Conservation (phyloP, 2,797 vertebrate genomes). For the Acipenser transmontanus region DNA sequence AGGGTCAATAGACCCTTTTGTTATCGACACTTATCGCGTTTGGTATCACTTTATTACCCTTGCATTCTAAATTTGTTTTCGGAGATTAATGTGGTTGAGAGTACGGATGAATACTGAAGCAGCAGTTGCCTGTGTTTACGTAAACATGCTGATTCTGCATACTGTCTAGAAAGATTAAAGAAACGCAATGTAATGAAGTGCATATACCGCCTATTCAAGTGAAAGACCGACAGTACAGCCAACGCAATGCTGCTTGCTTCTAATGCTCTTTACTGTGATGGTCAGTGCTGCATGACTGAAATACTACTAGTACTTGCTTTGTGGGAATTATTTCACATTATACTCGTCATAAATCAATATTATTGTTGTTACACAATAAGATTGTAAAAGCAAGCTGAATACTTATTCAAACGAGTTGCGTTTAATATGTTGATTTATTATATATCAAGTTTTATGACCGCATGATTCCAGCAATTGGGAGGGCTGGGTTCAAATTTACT, state of each 20-base stretch:
- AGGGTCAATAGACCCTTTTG: slow-evolving; percentile 45
- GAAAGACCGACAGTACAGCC: neutral
- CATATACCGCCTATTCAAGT: neutral
- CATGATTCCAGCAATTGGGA: too few relatives aligned
- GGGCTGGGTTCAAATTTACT: too few relatives aligned
- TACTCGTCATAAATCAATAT: neutral
- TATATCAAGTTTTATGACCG: too few relatives aligned
- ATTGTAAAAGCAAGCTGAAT: too few relatives aligned
- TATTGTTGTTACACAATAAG: too few relatives aligned
- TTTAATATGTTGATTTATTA: too few relatives aligned
- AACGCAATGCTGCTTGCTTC: neutral
- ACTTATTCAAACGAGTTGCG: too few relatives aligned
- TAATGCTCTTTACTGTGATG: neutral
- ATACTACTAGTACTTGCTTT: too few relatives aligned
- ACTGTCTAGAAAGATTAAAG: neutral
- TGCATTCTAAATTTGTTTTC: neutral
- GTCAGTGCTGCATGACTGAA: neutral
- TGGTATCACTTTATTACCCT: too few relatives aligned
- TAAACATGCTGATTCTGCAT: neutral
- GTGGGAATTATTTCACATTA: too few relatives aligned
- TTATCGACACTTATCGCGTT: slow-evolving; percentile 3
- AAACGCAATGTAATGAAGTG: neutral
- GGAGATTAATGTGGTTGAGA: neutral
- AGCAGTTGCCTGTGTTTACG: neutral
- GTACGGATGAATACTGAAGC: neutral